A percentile compares a stretch with the other conserved stretches of the same genome.
These are phyloP conservation scores for Drosophila nigrodunni DNA, from an alignment of 1,140 invertebrate genomes.

Conservation along the genomic window DNA sequence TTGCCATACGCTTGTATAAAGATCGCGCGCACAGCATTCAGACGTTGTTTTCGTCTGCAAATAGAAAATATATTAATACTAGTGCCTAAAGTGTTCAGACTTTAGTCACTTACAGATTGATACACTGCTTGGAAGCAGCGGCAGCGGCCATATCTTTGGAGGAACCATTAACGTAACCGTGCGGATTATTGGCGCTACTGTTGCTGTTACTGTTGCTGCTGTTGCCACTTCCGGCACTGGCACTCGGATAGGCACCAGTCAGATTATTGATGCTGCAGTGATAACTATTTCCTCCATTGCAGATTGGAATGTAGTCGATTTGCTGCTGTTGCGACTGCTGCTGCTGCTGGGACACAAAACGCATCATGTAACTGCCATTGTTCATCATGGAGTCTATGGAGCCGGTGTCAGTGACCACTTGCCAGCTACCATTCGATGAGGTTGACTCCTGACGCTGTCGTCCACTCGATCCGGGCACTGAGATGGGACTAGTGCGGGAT, in stretches of 20 bases:
- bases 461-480: conserved; percentile 85
- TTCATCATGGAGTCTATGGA: conserved; percentile 85
- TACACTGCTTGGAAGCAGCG: conserved; percentile 60
- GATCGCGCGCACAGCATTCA: conserved; percentile 85
- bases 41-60: conserved; percentile 86
- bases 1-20: conserved; percentile 84
- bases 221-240: conserved; percentile 84
- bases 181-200: conserved; percentile 86
- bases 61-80: background rate
- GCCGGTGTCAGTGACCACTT: conserved; percentile 89
- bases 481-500: conserved; percentile 87
- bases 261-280: conserved; percentile 84
- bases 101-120: conserved; percentile 57
- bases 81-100: background rate
- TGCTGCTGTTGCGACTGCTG: conserved; percentile 56
- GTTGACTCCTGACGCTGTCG: conserved; percentile 87
- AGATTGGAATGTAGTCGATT: conserved; percentile 80
- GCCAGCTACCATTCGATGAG: conserved; percentile 87
- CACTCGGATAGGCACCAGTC: conserved; percentile 82
- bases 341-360: conserved; percentile 82
- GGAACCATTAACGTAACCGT: conserved; percentile 85
- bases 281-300: conserved; percentile 84
- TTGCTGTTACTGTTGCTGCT: conserved; percentile 85
- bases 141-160: conserved; percentile 57
- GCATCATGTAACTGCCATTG: conserved; percentile 86